Evolutionary conservation across 2,113 vertebrate species (phyloP).

Genomic region (Collichthys lucidus): DNA sequence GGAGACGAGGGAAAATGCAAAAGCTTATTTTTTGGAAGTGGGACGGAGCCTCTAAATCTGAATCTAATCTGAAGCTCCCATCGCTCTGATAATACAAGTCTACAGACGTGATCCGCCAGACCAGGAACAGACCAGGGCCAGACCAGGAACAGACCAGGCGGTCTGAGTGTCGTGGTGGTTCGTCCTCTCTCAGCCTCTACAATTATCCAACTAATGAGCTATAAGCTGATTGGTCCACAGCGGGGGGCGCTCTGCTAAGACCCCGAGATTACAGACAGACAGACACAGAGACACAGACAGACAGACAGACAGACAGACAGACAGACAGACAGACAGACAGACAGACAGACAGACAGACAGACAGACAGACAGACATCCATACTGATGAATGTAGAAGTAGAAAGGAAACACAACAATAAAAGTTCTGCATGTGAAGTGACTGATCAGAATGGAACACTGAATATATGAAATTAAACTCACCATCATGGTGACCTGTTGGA

Average conservation of each 20-base stretch:
- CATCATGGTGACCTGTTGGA: no score
- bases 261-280: constrained; percentile 37
- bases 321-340: background rate
- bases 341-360: no score
- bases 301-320: background rate
- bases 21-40: constrained; percentile 18
- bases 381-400: no score
- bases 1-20: no score
- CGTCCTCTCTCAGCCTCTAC: background rate
- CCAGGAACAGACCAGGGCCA: background rate
- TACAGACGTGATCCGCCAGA: background rate
- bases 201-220: constrained; percentile 57
- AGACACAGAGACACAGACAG: constrained; percentile 1
- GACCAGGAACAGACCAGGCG: background rate
- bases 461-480: no score
- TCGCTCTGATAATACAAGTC: constrained; percentile 23
- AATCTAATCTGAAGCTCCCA: constrained; percentile 41
- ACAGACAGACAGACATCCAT: no score
- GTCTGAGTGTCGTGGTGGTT: background rate
- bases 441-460: no score
- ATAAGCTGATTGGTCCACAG: constrained; percentile 67
- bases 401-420: constrained; percentile 2
- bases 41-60: constrained; percentile 5
- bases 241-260: constrained; percentile 24
- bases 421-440: no score